A percentile compares a stretch with the other conserved stretches of the same genome.
Conservation (phyloP, 1,140 invertebrate species). For the Cyclina sinensis region DNA sequence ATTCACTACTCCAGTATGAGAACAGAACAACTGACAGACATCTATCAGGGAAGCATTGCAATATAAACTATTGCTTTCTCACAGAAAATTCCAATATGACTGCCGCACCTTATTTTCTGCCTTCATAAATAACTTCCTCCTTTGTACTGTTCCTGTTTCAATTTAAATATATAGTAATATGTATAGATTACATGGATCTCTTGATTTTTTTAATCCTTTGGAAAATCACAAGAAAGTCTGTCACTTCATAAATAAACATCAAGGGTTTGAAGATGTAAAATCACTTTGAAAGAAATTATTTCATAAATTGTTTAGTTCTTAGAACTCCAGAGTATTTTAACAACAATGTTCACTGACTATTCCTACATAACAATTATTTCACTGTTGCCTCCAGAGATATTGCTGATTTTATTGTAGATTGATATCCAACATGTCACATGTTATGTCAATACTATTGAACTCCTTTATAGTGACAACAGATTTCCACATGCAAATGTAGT, state of each 20-base stretch:
- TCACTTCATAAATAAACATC: too few species aligned
- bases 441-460: slow-evolving; percentile 20
- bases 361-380: neutral
- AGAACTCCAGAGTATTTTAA: neutral
- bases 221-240: too few species aligned
- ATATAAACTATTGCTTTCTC: slow-evolving; percentile 5
- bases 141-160: too few species aligned
- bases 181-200: too few species aligned
- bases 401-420: neutral
- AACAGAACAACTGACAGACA: neutral
- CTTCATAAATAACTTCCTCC: too few species aligned
- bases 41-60: neutral
- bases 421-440: slow-evolving; percentile 7
- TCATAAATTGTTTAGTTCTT: too few species aligned
- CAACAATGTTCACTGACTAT: neutral
- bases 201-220: too few species aligned
- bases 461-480: neutral
- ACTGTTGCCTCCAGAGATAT: neutral
- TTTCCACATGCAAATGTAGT: neutral
- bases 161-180: too few species aligned
- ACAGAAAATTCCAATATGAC: slow-evolving; percentile 14
- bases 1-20: neutral
- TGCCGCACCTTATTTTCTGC: neutral
- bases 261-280: too few species aligned
- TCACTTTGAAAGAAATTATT: too few species aligned